Evolutionary conservation across 2,113 vertebrate genomes (phyloP).

Genomic region (Camelus bactrianus): DNA sequence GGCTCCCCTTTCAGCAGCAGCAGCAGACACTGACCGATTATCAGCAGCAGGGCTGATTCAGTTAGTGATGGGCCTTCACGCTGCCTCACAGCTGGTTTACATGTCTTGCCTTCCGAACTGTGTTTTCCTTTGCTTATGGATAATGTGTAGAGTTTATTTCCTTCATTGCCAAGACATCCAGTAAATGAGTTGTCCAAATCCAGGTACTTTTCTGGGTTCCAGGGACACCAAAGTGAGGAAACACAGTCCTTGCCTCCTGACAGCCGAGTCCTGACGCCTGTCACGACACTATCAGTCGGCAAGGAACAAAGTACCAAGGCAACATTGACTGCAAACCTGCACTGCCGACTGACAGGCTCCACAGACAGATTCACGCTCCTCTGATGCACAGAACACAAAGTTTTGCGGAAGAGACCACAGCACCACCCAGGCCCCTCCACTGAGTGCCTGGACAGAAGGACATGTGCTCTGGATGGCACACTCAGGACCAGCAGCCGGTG

Average conservation of each 20-base stretch:
- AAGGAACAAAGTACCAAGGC: neutral
- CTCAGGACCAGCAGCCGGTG: neutral
- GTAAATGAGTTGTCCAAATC: neutral
- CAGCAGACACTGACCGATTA: neutral
- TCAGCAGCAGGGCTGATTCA: too few species aligned
- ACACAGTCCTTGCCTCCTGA: neutral
- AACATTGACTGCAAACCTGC: neutral
- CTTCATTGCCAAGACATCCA: neutral
- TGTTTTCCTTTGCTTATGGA: neutral
- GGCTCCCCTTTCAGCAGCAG: neutral
- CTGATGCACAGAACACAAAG: rapidly evolving
- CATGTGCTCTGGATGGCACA: rapidly evolving
- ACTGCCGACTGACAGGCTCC: neutral
- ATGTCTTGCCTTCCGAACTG: neutral
- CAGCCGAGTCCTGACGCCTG: neutral
- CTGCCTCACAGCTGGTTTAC: neutral
- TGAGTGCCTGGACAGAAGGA: neutral
- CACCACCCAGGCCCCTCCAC: rapidly evolving
- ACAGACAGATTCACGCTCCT: neutral
- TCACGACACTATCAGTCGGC: neutral
- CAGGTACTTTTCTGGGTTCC: neutral
- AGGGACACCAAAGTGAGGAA: neutral
- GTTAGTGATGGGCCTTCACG: too few species aligned
- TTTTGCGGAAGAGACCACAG: rapidly evolving
- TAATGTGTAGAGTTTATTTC: too few species aligned